Evolutionary conservation across 2,113 vertebrate genomes (phyloP), one percentile per base, ranked within the genome.

Genomic region (Dicerorhinus sumatrensis): DNA sequence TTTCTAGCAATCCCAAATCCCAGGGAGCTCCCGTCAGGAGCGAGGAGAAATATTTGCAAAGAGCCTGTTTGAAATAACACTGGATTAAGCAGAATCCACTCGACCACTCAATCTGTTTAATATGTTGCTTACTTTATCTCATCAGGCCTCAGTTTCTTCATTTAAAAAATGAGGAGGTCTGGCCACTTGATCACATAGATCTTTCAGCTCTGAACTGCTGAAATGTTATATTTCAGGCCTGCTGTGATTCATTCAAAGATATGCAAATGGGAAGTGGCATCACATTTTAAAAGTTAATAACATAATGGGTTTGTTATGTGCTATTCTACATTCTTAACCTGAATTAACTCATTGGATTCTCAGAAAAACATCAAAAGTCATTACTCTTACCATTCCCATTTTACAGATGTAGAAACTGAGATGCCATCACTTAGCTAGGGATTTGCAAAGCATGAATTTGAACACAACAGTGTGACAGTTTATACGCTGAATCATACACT

Each of bases 11-110:
- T 42, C 82, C 46, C 58, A 86, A 39, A 20, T 93, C 77, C 91
- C 60, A 82, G 88, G 82, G 93, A 89, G 21, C n/a, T 58, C 88
- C 91, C 9, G 0, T 83, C 56, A 79, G 29, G 16, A 93, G 16
- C 4, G 5, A 97, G 73, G 60, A 91, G 86, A 67, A 96, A 72
- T 91, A 83, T 84, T 87, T 96, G 73, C 36, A 81, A 96, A 97
- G 75, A 83, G 25, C 21, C 0, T 85, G 2, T 84, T 63, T 12
- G 13, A 96, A 95, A 90, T 63, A 90, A 18, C 46, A 36, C 42
- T 58, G 75, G 79, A 88, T 81, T 96, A 73, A 62, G 18, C n/a
- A 94, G 75, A 96, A 79, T 72, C 89, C 62, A 88, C 92, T 87
- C 73, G 14, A 51, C 33, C 20, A 63, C 77, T 79, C 89, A 51